Evolutionary conservation across 1,140 invertebrate species (phyloP), one percentile per base, ranked within the genome.

Genomic region (Aphaenogaster ashmeadi): DNA sequence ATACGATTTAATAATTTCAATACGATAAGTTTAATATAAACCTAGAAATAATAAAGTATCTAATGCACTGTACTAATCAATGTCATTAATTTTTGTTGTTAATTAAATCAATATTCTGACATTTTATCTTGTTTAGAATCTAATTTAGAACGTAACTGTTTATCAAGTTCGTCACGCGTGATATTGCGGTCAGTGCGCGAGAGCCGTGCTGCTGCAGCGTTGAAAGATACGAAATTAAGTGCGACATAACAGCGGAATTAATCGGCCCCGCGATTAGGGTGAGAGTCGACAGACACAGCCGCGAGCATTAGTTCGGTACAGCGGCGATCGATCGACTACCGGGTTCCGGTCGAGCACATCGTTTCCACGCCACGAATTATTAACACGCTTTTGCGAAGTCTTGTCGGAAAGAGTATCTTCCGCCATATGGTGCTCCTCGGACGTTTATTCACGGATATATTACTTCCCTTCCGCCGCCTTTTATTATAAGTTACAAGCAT

Each of bases 351-450:
- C 64, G 79, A 74, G 80, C 67, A 83, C 69, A 54, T 60, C 54
- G 69, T 62, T 75, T 74, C 80, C 54, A 84, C 80, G 80, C 80
- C 54, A 75, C 80, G 80, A 84, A 84, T 84, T 84, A 84, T 84
- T 84, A 84, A 84, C 80, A 84, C 80, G 80, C 80, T 84, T 75
- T 84, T 44, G 80, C 69, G 27, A 84, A 75, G 67, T 84, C 80
- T 84, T 84, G 80, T 74, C 80, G 80, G 80, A 74, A 60, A 74
- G 69, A 74, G 69, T 74, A 74, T 74, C 80, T 84, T 84, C 69
- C 80, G 69, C 67, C 69, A 84, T 62, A 84, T 74, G 80, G 80
- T 56, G 56, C n/a, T 60, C 69, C 56, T 44, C 41, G 69, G 67
- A 75, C 80, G 69, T 84, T 84, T 84, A 84, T 84, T 84, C 69